Evolutionary conservation across 2,888 invertebrate genomes (phyloP).

Genomic region (Rhabditoides inermis): DNA sequence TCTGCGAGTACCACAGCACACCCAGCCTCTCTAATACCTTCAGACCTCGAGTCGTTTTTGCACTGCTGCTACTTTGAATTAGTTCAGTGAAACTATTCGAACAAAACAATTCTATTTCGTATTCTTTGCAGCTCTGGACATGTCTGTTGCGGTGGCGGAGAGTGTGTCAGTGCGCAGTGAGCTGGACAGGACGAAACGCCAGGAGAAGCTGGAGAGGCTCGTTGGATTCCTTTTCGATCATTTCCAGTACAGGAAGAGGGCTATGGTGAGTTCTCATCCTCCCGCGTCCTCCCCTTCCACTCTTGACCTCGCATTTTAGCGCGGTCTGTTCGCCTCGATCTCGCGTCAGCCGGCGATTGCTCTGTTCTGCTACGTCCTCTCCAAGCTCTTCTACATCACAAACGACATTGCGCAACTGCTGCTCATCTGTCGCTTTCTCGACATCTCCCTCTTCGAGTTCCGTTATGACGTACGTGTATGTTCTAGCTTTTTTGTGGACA

Average conservation of each 20-base stretch:
- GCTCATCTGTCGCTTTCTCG: slow-evolving; percentile 12
- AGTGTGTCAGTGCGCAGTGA: slow-evolving; percentile 9
- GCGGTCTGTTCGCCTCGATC: background rate
- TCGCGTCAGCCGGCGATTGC: slow-evolving; percentile 5
- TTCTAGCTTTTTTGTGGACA: no score
- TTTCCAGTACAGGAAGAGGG: slow-evolving; percentile 16
- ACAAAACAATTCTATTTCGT: slow-evolving; percentile 1
- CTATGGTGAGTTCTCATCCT: slow-evolving; percentile 10
- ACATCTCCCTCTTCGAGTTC: slow-evolving; percentile 12
- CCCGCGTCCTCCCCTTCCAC: background rate
- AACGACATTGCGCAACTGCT: slow-evolving; percentile 15
- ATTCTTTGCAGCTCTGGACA: slow-evolving; percentile 16
- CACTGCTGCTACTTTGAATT: no score
- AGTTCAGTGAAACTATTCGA: no score
- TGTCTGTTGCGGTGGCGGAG: slow-evolving; percentile 13
- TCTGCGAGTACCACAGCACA: no score
- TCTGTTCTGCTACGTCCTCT: slow-evolving; percentile 8
- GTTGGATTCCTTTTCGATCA: slow-evolving; percentile 13
- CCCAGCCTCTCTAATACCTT: no score
- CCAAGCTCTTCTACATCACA: slow-evolving; percentile 12
- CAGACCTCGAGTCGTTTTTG: no score
- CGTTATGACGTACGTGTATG: slow-evolving; percentile 13
- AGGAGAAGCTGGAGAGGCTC: slow-evolving; percentile 9
- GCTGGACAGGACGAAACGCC: slow-evolving; percentile 5
- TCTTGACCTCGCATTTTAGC: background rate